phyloP scores from a whole-genome alignment of 2,888 invertebrate species.

The Isotomurus palustris region DNA sequence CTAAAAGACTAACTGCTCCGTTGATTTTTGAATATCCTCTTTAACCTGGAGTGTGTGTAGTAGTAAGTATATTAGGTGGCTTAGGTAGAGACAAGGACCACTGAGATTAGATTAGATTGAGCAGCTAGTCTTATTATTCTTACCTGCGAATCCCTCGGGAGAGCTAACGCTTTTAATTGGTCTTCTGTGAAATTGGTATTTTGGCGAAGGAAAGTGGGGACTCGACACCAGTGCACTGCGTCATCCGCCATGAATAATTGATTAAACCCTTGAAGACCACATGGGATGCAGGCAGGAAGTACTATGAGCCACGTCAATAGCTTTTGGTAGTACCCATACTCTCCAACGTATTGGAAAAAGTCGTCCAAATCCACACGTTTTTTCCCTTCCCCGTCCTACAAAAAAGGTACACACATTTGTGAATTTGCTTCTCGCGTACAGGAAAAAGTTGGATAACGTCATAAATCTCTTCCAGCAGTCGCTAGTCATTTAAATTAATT shows the following conservation, averaged over 20 bases:
- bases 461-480: background rate
- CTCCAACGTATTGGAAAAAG: conserved; percentile 76
- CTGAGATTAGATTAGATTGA: background rate
- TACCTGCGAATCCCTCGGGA: conserved; percentile 20
- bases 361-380: conserved; percentile 67
- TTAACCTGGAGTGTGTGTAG: background rate
- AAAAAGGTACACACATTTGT: background rate
- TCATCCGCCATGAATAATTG: conserved; percentile 87
- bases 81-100: background rate
- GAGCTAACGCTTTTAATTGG: conserved; percentile 43
- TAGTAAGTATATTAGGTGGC: background rate
- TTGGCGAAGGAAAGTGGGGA: conserved; percentile 38
- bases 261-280: conserved; percentile 88
- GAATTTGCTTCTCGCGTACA: background rate
- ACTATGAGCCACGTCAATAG: conserved; percentile 78
- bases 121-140: conserved; percentile 3
- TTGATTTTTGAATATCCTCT: background rate
- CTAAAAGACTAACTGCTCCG: background rate
- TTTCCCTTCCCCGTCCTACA: background rate
- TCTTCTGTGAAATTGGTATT: conserved; percentile 43
- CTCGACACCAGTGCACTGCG: conserved; percentile 68
- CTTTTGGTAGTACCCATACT: conserved; percentile 85
- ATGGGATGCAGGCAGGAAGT: conserved; percentile 81
- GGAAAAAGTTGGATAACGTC: background rate
- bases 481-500: background rate